Conservation (phyloP, 2,888 invertebrate genomes). For the Spisula solida region DNA sequence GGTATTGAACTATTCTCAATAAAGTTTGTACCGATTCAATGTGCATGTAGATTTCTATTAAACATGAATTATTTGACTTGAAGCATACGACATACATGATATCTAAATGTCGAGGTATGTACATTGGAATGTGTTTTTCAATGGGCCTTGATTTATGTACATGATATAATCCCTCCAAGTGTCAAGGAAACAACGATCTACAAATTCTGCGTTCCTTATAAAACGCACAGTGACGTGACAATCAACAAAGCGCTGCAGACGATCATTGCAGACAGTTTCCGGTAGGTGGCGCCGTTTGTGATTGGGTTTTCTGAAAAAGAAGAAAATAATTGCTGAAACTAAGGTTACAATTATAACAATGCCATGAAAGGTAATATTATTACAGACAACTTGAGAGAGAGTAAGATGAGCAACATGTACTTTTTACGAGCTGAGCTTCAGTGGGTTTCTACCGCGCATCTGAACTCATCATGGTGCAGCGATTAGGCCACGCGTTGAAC, state of each 20-base stretch:
- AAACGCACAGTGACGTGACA: not conserved
- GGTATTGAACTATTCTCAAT: too few species aligned
- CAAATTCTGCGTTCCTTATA: not conserved
- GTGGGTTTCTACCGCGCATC: too few species aligned
- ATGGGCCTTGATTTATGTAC: not conserved
- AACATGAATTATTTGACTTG: too few species aligned
- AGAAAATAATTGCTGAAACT: not conserved
- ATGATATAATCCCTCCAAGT: not conserved
- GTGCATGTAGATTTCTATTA: too few species aligned
- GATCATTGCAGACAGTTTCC: not conserved
- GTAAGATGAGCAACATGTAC: too few species aligned
- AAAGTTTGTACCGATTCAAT: too few species aligned
- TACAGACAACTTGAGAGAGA: too few species aligned
- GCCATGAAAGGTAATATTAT: too few species aligned
- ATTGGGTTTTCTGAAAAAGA: conserved; percentile 23
- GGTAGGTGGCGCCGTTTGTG: conserved; percentile 35
- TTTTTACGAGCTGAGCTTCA: too few species aligned
- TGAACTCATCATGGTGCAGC: too few species aligned
- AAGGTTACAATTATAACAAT: not conserved
- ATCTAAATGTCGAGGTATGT: not conserved
- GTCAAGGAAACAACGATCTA: not conserved
- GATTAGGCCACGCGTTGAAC: too few species aligned
- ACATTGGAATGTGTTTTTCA: conserved; percentile 2
- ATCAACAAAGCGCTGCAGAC: conserved; percentile 27
- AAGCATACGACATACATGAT: not conserved